A percentile compares a stretch with the other conserved stretches of the same genome.
Conservation (phyloP, 2,888 invertebrate species). For the Dexiosoma caninum region DNA sequence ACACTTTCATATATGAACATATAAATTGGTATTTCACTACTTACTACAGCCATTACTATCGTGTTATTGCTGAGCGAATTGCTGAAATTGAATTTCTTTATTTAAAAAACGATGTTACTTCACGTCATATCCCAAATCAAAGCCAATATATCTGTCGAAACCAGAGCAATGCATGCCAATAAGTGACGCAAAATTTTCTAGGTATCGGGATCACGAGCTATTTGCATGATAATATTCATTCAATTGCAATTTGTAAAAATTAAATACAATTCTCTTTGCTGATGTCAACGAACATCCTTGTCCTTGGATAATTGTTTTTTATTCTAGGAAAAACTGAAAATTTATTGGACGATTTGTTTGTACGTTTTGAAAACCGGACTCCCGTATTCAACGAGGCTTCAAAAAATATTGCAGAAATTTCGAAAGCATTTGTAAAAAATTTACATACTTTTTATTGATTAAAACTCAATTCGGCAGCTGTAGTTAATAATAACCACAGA, state of each 20-base stretch:
- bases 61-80: no score
- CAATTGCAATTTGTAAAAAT: not conserved
- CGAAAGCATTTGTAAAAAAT: no score
- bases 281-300: not conserved
- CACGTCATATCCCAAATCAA: slow-evolving; percentile 8
- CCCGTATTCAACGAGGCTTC: no score
- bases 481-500: no score
- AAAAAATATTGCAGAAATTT: no score
- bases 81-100: not conserved
- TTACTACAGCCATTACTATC: no score
- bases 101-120: not conserved
- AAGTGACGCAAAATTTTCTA: not conserved
- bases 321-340: no score
- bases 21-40: not conserved
- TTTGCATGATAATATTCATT: not conserved
- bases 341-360: no score
- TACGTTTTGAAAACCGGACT: no score
- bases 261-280: not conserved
- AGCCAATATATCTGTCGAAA: slow-evolving; percentile 15
- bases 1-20: no score
- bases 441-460: no score
- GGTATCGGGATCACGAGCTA: slow-evolving; percentile 9
- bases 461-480: no score
- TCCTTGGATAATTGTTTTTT: not conserved
- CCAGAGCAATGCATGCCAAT: slow-evolving; percentile 19